Base-by-base conservation (phyloP, 1,140 invertebrate species). In the Apis dorsata region DNA sequence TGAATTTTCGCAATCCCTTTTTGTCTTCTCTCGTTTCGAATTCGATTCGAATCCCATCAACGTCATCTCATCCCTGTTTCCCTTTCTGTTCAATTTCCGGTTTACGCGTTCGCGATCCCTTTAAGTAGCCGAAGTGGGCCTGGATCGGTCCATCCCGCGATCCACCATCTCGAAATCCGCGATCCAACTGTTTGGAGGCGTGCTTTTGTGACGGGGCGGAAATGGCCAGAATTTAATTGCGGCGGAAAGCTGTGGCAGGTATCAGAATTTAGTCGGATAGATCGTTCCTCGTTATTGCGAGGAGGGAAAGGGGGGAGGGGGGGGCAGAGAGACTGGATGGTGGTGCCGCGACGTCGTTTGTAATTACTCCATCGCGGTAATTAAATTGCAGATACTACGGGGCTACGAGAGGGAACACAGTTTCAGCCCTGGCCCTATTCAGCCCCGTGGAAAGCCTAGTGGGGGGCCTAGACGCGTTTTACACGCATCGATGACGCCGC, bases 261-360 rank as follows among this genome's bases (percentile, higher is more conserved):
- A 84, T 84, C 81, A 87, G 81, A 87, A 87, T 87, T 87, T 81
- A 83, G 59, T 87, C 81, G 73, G 85, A 86, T 84, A 80, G 81
- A 87, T 86, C 77, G 77, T 77, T 86, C 78, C 84, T 86, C 76
- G 80, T 86, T 86, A 86, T 81, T 84, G 62, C 72, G 65, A 49
- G 66, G 72, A 7, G 34, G 34, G 34, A 28, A 28, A 28, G 34
- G 0, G 34, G 34, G 34, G 3, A 0, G 34, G 34, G 34, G 34
- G 5, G 34, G 34, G 34, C 34, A 34, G 84, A 87, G 80, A 84
- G 77, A 81, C 51, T 85, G 72, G 59, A 53, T 71, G 34, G 63
- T 74, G 57, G 34, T 44, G 34, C 34, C 81, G 21, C 72, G 68
- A 72, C 62, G 69, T 86, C 77, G 77, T 86, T 84, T 68, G 84